Conservation (phyloP, 2,888 invertebrate genomes). For the Carterocephalus palaemon region DNA sequence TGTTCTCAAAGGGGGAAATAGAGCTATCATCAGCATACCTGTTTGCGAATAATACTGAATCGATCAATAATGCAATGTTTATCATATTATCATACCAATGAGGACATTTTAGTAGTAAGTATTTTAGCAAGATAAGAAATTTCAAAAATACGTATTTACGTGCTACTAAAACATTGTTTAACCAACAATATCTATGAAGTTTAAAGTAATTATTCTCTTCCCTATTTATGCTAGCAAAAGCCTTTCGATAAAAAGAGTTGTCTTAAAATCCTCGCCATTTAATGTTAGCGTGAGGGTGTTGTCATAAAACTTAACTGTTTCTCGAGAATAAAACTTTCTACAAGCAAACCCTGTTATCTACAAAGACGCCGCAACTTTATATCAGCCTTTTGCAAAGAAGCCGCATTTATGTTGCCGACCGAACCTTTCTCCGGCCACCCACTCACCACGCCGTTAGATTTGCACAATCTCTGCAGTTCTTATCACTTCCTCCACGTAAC, state of each 20-base stretch:
- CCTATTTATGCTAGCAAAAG: no score
- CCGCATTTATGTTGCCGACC: slow-evolving; percentile 57
- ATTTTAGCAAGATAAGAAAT: no score
- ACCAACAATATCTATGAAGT: no score
- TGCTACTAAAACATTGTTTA: no score
- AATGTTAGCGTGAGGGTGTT: slow-evolving; percentile 7
- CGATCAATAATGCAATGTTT: no score
- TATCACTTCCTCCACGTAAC: slow-evolving; percentile 49
- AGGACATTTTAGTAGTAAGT: no score
- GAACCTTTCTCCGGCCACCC: slow-evolving; percentile 56
- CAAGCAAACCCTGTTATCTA: slow-evolving; percentile 41
- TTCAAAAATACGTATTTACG: no score
- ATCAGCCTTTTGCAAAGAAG: slow-evolving; percentile 52
- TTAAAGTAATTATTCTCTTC: no score
- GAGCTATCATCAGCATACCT: no score
- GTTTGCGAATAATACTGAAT: no score
- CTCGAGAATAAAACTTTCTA: slow-evolving; percentile 64
- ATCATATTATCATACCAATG: no score
- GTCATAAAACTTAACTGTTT: slow-evolving; percentile 53
- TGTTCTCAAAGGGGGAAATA: no score
- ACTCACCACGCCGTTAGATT: slow-evolving; percentile 40
- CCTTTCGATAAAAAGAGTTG: slow-evolving; percentile 25
- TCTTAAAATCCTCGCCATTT: slow-evolving; percentile 27
- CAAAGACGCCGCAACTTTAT: slow-evolving; percentile 66
- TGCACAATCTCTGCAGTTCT: slow-evolving; percentile 53